phyloP scores from a whole-genome alignment of 2,888 invertebrate species.

The Laspeyria flexula region DNA sequence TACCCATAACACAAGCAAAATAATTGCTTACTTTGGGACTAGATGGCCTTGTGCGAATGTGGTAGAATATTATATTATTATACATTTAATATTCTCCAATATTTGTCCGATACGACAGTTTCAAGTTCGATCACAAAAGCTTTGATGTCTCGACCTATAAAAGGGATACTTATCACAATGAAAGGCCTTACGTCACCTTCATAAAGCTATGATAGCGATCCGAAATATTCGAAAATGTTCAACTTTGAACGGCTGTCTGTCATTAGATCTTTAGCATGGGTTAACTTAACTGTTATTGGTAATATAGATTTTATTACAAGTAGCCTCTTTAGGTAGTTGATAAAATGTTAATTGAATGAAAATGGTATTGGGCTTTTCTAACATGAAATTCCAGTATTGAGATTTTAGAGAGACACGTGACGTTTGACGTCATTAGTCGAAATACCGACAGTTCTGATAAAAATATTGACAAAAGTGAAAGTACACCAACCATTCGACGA shows the following conservation, averaged over 20 bases:
- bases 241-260: neutral
- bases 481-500: neutral
- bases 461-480: neutral
- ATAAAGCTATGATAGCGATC: conserved; percentile 6
- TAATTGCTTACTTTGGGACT: too few relatives aligned
- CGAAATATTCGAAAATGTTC: conserved; percentile 2
- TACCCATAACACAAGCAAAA: too few relatives aligned
- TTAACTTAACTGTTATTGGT: neutral
- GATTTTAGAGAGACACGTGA: too few relatives aligned
- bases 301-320: neutral
- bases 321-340: too few relatives aligned
- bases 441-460: too few relatives aligned
- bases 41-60: too few relatives aligned
- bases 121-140: neutral
- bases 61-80: too few relatives aligned
- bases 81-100: neutral
- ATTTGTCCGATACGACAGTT: neutral
- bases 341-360: too few relatives aligned
- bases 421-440: too few relatives aligned
- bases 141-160: neutral
- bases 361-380: too few relatives aligned
- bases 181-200: neutral
- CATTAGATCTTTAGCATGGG: neutral
- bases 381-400: too few relatives aligned
- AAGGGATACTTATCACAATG: neutral